Evolutionary conservation across 2,888 invertebrate genomes (phyloP).

Genomic region (Leistus spinibarbis): DNA sequence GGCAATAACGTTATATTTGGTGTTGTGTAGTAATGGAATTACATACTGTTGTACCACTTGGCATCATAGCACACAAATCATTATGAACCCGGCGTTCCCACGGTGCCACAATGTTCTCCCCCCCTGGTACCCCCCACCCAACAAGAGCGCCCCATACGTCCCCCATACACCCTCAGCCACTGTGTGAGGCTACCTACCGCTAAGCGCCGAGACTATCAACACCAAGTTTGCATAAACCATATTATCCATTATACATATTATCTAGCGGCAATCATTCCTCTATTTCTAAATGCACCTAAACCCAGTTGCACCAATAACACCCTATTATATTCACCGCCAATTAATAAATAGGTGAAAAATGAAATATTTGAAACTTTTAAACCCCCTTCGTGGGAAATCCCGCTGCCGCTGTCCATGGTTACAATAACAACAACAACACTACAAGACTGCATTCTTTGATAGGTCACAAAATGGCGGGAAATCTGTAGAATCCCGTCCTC

Average conservation of each 20-base stretch:
- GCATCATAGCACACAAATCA: constrained; percentile 50
- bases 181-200: background rate
- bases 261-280: too few species aligned
- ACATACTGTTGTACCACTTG: background rate
- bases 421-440: constrained; percentile 8
- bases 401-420: background rate
- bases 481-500: too few species aligned
- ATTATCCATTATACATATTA: too few species aligned
- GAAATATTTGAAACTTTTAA: too few species aligned
- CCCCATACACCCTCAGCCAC: constrained; percentile 16
- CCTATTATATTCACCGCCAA: too few species aligned
- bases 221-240: background rate
- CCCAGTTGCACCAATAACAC: too few species aligned
- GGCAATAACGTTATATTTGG: background rate
- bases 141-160: background rate
- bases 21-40: background rate
- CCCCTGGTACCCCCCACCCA: constrained; percentile 38
- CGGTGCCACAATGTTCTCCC: constrained; percentile 48
- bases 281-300: too few species aligned
- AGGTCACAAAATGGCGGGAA: constrained; percentile 13
- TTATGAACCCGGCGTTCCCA: constrained; percentile 53
- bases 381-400: background rate
- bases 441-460: constrained; percentile 9
- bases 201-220: background rate
- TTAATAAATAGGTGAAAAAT: too few species aligned